Evolutionary conservation across 2,888 invertebrate genomes (phyloP), one percentile per base, ranked within the genome.

Genomic region (Teleiodes luculella): DNA sequence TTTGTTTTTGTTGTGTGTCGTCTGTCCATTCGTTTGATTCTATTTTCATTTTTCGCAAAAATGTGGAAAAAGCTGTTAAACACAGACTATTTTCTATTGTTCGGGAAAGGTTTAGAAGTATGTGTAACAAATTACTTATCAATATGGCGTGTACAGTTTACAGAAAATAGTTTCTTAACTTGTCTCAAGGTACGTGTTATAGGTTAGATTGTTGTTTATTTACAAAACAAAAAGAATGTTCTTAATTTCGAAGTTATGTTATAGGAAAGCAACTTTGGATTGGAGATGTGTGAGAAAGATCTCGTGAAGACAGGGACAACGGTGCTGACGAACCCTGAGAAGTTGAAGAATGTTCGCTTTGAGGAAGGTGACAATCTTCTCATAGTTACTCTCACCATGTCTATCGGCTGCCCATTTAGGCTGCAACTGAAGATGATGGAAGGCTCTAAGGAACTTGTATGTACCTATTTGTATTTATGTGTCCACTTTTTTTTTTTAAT

Each of bases 401-500:
- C 57, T 8, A 72, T 66, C 65, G 73, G 70, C 47, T 83, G 70
- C 60, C 72, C 74, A 24, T 66, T 84, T 33, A 68, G 68, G 52
- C 55, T 85, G 13, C 64, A 67, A 58, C 56, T 81, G 16, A 66
- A 60, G 35, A 62, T 85, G 35, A 28, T 35, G 20, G 72, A 77
- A 55, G 76, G 76, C 5, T 71, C 78, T 0, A 70, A 67, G 55
- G 73, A 83, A 65, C 53, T 80, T 62, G 86, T 86, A 67, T 76
- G 75, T 72, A 52, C 16, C 24, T 43, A 24, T 43, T 24, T 5
- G 18, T 43, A 24, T 3, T 4, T 35, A 35, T n/a, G n/a, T n/a
- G n/a, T n/a, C n/a, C 10, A 33, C 5, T 33, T 8, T 33, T 33
- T n/a, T n/a, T n/a, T n/a, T n/a, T n/a, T n/a, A n/a, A n/a, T n/a